A percentile compares a stretch with the other conserved stretches of the same genome.
These are phyloP conservation scores for Smittia aterrima DNA, from an alignment of 2,888 invertebrate genomes.

Conservation along the genomic window DNA sequence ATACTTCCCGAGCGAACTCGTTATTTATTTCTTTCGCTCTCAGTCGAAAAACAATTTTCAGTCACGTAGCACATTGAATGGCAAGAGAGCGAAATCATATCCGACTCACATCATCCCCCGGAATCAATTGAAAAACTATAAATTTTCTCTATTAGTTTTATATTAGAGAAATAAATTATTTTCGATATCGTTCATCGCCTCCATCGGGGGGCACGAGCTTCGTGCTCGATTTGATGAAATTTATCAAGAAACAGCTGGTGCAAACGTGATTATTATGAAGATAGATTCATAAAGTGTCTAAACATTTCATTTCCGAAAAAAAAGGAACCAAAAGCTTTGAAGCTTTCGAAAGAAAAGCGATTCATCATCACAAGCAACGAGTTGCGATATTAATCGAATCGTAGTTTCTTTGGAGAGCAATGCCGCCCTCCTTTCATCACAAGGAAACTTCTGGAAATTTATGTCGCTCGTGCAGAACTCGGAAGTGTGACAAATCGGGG, in stretches of 20 bases:
- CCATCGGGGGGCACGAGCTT: background rate
- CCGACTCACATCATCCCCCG: background rate
- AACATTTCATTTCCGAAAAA: background rate
- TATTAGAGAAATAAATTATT: slow-evolving; percentile 29
- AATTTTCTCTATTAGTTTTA: slow-evolving; percentile 31
- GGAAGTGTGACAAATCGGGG: background rate
- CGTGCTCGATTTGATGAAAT: slow-evolving; percentile 19
- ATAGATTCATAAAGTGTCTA: slow-evolving; percentile 37
- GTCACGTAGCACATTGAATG: background rate
- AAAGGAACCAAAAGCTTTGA: background rate
- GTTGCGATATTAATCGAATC: slow-evolving; percentile 13
- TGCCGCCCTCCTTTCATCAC: background rate
- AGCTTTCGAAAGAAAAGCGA: background rate
- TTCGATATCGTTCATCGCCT: slow-evolving; percentile 4
- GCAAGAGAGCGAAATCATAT: too few species aligned
- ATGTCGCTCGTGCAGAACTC: background rate
- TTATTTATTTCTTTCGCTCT: background rate
- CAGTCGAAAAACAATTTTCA: background rate
- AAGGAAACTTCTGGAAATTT: background rate
- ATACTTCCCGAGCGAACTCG: background rate
- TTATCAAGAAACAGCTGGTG: slow-evolving; percentile 24
- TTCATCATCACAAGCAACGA: slow-evolving; percentile 12
- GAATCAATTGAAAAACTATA: slow-evolving; percentile 39
- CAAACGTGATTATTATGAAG: slow-evolving; percentile 39
- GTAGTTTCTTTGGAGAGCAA: background rate